Base-by-base conservation (phyloP, 1,140 invertebrate genomes). In the Drosophila nikananu region DNA sequence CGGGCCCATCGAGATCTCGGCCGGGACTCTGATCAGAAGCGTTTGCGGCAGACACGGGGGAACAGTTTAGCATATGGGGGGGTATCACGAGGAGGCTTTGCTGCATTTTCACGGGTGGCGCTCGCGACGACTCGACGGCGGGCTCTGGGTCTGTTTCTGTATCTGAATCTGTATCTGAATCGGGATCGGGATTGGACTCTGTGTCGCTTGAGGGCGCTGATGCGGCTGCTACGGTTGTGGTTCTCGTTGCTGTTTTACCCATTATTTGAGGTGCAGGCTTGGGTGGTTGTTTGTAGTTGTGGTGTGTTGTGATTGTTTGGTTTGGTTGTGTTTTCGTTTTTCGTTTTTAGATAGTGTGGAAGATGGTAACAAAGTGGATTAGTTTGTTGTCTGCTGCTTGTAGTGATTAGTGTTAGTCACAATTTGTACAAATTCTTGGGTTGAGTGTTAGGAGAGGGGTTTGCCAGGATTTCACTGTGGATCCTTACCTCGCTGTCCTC, bases 281-380 rank as follows among this genome's bases (percentile, higher is more conserved):
- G 55, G 71, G 54, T 55, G 37, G 55, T 61, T 67, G 63, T 25
- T 80, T 35, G 60, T 78, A 52, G 62, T 83, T 80, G 76, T 79
- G 25, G 48, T 64, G 75, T 77, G 55, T 72, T 60, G 46, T 83
- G 58, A 71, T 64, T 78, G 48, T 86, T 73, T 61, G 30, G 58
- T 73, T 30, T 46, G 54, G 42, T 32, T 44, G 39, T 41, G 19
- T 27, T 66, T 61, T 42, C n/a, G 32, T 54, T 32, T 54, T 55
- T 42, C 10, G 10, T 57, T 41, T 66, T 55, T 71, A 58, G 68
- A 73, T 81, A 64, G 79, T 81, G 86, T 81, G 86, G 80, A 91
- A 91, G 66, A 91, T 87, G 87, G 80, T 91, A 83, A 87, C 81
- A 84, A 79, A 90, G 81, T 77, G 75, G 68, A 82, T 90, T 86